phyloP scores from a whole-genome alignment of 2,113 vertebrate species.

The Ancistrus triradiatus region DNA sequence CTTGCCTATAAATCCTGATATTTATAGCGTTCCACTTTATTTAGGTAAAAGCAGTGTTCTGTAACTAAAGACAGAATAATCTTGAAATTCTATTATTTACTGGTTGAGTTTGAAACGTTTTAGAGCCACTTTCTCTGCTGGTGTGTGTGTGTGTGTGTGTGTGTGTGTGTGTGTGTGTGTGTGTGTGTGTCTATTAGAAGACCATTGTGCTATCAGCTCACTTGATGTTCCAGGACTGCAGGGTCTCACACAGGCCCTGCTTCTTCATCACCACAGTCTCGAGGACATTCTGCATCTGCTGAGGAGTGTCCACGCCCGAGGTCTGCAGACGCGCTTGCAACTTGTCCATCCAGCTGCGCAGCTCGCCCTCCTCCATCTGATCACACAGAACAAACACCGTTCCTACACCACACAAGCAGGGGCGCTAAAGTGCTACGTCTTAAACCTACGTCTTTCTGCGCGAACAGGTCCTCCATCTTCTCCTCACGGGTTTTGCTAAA shows the following conservation, averaged over 20 bases:
- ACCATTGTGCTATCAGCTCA: constrained; percentile 42
- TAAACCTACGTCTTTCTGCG: constrained; percentile 87
- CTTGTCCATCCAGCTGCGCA: constrained; percentile 91
- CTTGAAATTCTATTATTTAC: too few species aligned
- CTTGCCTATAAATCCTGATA: too few species aligned
- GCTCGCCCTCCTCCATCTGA: constrained; percentile 95
- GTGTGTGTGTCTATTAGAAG: neutral
- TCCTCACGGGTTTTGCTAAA: constrained; percentile 97
- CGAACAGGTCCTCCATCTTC: constrained; percentile 98
- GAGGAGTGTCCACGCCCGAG: constrained; percentile 76
- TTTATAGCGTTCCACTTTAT: too few species aligned
- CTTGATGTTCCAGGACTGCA: constrained; percentile 95
- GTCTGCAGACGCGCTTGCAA: constrained; percentile 82
- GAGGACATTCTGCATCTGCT: constrained; percentile 83
- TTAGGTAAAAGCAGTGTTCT: too few species aligned
- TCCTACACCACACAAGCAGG: neutral
- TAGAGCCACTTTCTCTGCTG: neutral
- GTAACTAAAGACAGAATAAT: too few species aligned
- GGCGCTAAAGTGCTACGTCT: too few species aligned
- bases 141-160: constrained; percentile 1
- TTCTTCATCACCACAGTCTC: constrained; percentile 94
- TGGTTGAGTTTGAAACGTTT: too few species aligned
- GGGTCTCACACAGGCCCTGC: constrained; percentile 90
- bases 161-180: neutral
- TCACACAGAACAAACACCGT: neutral